These are phyloP conservation scores for Daphoenositta chrysoptera DNA, from an alignment of 2,113 vertebrate genomes.

Conservation along the genomic window DNA sequence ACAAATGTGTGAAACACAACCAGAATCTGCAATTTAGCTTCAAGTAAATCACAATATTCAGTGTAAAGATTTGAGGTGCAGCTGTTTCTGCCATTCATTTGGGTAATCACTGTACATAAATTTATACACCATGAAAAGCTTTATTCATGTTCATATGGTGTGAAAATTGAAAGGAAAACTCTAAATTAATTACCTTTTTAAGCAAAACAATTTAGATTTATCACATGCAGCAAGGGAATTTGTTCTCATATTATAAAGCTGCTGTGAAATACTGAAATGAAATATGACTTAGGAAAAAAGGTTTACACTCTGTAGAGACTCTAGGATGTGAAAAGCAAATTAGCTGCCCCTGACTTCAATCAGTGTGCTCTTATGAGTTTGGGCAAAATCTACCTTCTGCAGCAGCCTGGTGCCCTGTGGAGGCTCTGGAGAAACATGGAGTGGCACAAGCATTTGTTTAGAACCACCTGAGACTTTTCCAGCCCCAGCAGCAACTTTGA, in stretches of 20 bases:
- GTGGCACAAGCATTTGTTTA: background rate
- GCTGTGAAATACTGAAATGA: constrained; percentile 38
- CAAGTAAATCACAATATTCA: constrained; percentile 13
- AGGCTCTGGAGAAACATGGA: background rate
- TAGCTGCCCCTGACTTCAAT: constrained; percentile 4
- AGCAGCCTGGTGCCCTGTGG: background rate
- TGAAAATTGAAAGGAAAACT: constrained; percentile 75
- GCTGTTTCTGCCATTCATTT: constrained; percentile 69
- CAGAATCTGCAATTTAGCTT: constrained; percentile 9
- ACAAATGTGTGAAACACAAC: constrained; percentile 2
- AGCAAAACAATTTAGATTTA: constrained; percentile 68
- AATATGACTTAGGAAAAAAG: constrained; percentile 53
- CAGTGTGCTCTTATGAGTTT: background rate
- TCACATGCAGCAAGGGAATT: constrained; percentile 47
- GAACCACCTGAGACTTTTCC: background rate
- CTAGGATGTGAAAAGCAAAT: constrained; percentile 53
- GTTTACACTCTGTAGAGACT: background rate
- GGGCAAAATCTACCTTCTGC: background rate
- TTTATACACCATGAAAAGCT: constrained; percentile 68
- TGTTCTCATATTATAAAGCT: constrained; percentile 49
- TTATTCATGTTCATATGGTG: constrained; percentile 68
- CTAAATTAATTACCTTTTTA: constrained; percentile 71
- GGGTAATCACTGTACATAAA: constrained; percentile 60
- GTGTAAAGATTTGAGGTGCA: constrained; percentile 56
- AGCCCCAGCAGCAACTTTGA: background rate